These are phyloP conservation scores for Thymallus thymallus DNA, from an alignment of 2,113 vertebrate genomes.

Conservation along the genomic window DNA sequence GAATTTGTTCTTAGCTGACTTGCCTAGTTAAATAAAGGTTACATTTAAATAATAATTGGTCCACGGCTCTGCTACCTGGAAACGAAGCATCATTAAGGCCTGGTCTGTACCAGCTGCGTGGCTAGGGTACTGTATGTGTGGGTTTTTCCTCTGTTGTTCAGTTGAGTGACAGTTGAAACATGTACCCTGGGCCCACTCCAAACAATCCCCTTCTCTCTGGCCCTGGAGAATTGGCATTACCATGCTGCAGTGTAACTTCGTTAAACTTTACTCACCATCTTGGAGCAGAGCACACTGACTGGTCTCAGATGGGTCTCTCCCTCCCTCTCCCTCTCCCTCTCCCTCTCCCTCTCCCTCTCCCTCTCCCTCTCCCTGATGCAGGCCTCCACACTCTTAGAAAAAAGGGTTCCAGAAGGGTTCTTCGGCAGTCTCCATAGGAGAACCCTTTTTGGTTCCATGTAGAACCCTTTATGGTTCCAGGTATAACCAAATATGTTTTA, in stretches of 20 bases:
- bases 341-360: not conserved
- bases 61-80: not conserved
- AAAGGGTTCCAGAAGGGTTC: too few relatives aligned
- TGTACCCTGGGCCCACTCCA: not conserved
- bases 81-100: not conserved
- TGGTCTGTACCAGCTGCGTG: not conserved
- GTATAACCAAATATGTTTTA: too few relatives aligned
- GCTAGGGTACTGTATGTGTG: not conserved
- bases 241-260: slow-evolving; percentile 39
- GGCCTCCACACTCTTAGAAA: not conserved
- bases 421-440: too few relatives aligned
- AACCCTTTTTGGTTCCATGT: too few relatives aligned
- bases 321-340: too few relatives aligned
- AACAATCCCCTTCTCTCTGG: slow-evolving; percentile 26
- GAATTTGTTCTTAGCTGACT: too few relatives aligned
- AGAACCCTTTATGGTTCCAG: too few relatives aligned
- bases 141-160: not conserved
- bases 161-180: slow-evolving; percentile 41
- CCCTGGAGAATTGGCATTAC: slow-evolving; percentile 32
- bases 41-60: too few relatives aligned
- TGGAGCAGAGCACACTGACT: slow-evolving; percentile 17
- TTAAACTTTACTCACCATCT: slow-evolving; percentile 55
- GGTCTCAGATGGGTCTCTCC: not conserved
- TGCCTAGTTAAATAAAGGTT: too few relatives aligned
- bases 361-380: too few relatives aligned